Conservation (phyloP, 2,888 invertebrate species). For the Synanthedon andrenaeformis region DNA sequence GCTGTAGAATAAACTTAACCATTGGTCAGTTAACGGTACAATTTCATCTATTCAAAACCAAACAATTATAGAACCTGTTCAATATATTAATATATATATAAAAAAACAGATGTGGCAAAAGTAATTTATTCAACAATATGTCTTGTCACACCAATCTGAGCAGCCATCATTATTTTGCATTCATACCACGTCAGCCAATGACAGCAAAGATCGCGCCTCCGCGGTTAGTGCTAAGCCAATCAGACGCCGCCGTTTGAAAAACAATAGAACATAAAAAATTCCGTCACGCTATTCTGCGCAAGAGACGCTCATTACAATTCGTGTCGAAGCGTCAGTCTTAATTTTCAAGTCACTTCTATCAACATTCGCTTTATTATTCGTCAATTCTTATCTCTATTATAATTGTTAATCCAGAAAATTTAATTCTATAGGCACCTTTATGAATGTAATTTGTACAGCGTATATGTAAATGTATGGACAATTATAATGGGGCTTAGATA, state of each 20-base stretch:
- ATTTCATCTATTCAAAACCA: neutral
- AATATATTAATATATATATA: constrained; percentile 6
- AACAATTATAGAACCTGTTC: constrained; percentile 7
- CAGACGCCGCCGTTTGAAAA: constrained; percentile 48
- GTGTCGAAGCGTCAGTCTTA: neutral
- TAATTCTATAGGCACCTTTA: too few relatives aligned
- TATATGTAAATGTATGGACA: too few relatives aligned
- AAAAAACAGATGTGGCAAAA: constrained; percentile 15
- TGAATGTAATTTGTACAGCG: too few relatives aligned
- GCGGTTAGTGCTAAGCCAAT: constrained; percentile 42
- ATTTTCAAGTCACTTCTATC: neutral
- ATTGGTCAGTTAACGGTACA: neutral
- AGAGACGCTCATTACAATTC: constrained; percentile 13
- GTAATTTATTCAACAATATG: constrained; percentile 61
- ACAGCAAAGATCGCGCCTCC: constrained; percentile 38
- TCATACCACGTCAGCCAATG: constrained; percentile 48
- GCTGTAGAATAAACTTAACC: neutral
- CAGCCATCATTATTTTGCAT: constrained; percentile 63
- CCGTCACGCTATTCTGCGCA: constrained; percentile 56
- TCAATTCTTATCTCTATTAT: too few relatives aligned
- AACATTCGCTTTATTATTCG: too few relatives aligned
- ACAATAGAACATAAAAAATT: constrained; percentile 66
- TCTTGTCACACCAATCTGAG: constrained; percentile 49
- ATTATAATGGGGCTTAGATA: too few relatives aligned
- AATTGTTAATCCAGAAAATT: too few relatives aligned